A percentile compares a stretch with the other conserved stretches of the same genome.
phyloP scores from a whole-genome alignment of 23 tunicate genomes.

The Oikopleura albicans region DNA sequence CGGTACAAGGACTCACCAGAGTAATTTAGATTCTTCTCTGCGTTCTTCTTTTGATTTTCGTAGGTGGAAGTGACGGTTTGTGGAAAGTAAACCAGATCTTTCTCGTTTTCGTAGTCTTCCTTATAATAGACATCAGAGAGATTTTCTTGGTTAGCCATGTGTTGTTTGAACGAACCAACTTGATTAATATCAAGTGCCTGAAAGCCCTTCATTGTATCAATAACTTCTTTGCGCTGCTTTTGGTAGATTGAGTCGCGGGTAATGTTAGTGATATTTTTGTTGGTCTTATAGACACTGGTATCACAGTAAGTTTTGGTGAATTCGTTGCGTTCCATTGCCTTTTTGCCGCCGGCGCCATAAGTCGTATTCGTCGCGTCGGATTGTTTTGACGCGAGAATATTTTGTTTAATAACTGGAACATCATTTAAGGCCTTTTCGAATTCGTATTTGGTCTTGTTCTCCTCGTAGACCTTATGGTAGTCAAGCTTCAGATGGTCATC shows the following conservation, averaged over 20 bases:
- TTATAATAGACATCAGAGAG: constrained; percentile 8
- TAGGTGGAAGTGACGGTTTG: background rate
- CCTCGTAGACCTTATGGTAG: background rate
- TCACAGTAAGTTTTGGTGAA: background rate
- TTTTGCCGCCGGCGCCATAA: background rate
- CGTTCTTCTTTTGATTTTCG: background rate
- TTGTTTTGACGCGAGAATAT: background rate
- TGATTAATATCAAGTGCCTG: constrained; percentile 84
- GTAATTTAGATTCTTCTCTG: background rate
- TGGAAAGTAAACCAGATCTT: constrained; percentile 11
- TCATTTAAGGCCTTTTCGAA: background rate
- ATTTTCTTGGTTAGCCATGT: constrained; percentile 16
- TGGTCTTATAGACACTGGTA: background rate
- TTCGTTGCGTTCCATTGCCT: background rate
- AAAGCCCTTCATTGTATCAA: constrained; percentile 47
- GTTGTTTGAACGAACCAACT: constrained; percentile 65
- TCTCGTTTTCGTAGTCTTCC: constrained; percentile 7
- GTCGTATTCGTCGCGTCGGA: background rate
- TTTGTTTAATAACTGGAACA: background rate
- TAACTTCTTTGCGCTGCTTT: constrained; percentile 47
- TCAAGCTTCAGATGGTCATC: background rate
- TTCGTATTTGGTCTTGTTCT: background rate
- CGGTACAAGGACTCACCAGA: too few species aligned
- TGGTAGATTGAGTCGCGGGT: constrained; percentile 25
- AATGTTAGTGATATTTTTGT: background rate